These are phyloP conservation scores for Apostichopus leukothele DNA, from an alignment of 53 echinoderm and acorn worm species.

Conservation along the genomic window DNA sequence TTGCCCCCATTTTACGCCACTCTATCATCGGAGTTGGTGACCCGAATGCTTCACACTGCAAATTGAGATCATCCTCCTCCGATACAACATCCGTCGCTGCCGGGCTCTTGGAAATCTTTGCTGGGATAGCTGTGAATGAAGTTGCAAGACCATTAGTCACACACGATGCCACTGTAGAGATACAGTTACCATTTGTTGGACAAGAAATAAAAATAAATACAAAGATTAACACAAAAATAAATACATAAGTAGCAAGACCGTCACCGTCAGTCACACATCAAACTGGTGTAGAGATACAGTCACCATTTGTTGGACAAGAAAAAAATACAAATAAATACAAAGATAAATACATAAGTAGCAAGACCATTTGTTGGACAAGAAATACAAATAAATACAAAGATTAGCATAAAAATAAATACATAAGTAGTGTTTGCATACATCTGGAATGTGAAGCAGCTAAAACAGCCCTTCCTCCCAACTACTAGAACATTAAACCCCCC, in stretches of 20 bases:
- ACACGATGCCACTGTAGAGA: too few relatives aligned
- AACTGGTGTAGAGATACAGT: too few relatives aligned
- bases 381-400: background rate
- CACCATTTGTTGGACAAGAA: background rate
- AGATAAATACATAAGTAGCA: too few relatives aligned
- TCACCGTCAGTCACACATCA: background rate
- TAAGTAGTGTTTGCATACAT: too few relatives aligned
- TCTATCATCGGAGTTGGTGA: constrained; percentile 28
- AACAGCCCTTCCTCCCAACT: too few relatives aligned
- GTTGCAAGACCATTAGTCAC: background rate
- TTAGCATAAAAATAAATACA: too few relatives aligned
- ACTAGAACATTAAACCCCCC: too few relatives aligned
- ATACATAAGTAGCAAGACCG: background rate
- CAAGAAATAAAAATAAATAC: background rate
- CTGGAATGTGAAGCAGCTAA: too few relatives aligned
- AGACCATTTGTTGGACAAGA: background rate
- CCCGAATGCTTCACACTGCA: constrained; percentile 14
- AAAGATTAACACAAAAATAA: background rate
- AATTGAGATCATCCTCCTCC: background rate
- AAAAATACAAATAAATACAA: background rate
- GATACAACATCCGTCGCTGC: background rate
- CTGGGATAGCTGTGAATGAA: constrained; percentile 24
- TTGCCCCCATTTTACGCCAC: constrained; percentile 25
- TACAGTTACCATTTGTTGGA: too few relatives aligned
- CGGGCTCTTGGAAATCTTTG: background rate